Evolutionary conservation across 1,140 invertebrate species (phyloP), one percentile per base, ranked within the genome.

Genomic region (Bombus superbus): DNA sequence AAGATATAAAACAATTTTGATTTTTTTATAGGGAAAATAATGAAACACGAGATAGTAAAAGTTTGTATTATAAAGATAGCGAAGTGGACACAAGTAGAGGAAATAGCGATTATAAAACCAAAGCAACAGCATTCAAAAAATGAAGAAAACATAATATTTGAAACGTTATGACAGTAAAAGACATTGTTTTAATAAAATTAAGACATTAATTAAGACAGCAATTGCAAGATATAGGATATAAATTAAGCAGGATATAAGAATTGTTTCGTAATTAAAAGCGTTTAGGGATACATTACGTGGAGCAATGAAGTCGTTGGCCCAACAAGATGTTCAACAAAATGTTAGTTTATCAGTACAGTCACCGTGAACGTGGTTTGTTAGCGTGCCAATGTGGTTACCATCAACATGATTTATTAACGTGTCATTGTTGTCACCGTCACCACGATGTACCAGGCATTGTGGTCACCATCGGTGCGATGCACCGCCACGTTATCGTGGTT

Each of bases 371-470:
- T n/a, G 83, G 83, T 80, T 85, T 73, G 83, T 85, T 80, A 72
- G 77, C 68, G 73, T 71, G 75, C 44, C 76, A 78, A 57, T 69
- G 81, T 40, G 81, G 78, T 80, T 47, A 71, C 82, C 86, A 68
- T 75, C 86, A 28, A 62, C 86, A 73, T 75, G 71, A 84, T 74
- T 83, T 86, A 82, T 82, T 86, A 82, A 85, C 81, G 75, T 80
- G 72, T 86, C 86, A 85, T 73, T 80, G 74, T 78, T 66, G 79
- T 71, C 71, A 78, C 75, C 88, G 81, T 89, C 69, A 80, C 69
- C 87, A 80, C 66, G 68, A 68, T 85, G 83, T 72, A 85, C 68
- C 77, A 85, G 77, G 47, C 77, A 80, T 85, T 85, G 85, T n/a
- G 85, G 80, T 86, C 73, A 77, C 85, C 85, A 68, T 76, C 73